phyloP scores from a whole-genome alignment of 2,888 invertebrate genomes.

The Tethea ocularis region DNA sequence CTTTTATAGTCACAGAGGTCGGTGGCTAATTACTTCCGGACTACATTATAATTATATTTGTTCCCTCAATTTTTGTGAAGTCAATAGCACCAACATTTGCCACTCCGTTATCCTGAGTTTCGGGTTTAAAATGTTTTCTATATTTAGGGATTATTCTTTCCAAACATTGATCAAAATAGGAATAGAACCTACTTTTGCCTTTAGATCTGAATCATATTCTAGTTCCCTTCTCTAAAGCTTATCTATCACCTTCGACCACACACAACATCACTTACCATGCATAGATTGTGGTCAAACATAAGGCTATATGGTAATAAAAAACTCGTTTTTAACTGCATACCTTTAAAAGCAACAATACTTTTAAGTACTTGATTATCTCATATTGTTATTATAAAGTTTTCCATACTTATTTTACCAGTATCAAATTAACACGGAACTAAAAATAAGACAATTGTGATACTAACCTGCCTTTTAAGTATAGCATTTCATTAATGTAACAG shows the following conservation, averaged over 20 bases:
- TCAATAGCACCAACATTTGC: neutral
- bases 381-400: slow-evolving; percentile 1
- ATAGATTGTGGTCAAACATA: too few species aligned
- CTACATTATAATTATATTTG: neutral
- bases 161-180: too few species aligned
- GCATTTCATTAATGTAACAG: neutral
- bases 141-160: neutral
- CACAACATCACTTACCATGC: too few species aligned
- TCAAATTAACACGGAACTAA: neutral
- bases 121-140: neutral
- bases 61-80: neutral
- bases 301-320: too few species aligned
- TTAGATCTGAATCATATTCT: too few species aligned
- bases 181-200: too few species aligned
- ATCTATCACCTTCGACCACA: too few species aligned
- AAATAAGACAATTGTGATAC: neutral
- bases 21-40: neutral
- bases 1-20: neutral
- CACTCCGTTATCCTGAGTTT: neutral
- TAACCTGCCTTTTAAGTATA: neutral
- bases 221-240: too few species aligned
- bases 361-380: neutral
- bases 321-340: too few species aligned
- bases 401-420: neutral
- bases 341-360: too few species aligned